Percentiles rank a stretch among this genome's conserved stretches.
Evolutionary conservation across 2,113 vertebrate species (phyloP).

Genomic region (Myiozetetes cayanensis): DNA sequence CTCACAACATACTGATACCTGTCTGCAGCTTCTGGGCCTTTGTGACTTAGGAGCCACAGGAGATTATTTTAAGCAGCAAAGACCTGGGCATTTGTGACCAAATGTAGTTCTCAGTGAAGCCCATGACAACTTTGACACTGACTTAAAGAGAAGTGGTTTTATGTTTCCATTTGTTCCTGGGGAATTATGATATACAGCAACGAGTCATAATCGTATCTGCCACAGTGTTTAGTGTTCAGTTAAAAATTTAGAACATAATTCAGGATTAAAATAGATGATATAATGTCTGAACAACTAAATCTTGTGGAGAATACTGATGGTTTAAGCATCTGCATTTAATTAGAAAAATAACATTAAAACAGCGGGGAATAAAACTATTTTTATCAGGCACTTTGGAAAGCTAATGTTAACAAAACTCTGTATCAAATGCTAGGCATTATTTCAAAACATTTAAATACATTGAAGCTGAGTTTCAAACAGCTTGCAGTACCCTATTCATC

Average conservation of each 20-base stretch:
- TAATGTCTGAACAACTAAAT: background rate
- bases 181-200: background rate
- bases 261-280: background rate
- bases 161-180: background rate
- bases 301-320: background rate
- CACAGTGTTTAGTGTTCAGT: background rate
- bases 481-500: conserved; percentile 34
- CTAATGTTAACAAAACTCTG: conserved; percentile 15
- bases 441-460: conserved; percentile 53
- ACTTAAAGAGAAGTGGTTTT: background rate
- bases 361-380: background rate
- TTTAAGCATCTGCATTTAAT: conserved; percentile 34
- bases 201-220: fast-evolving
- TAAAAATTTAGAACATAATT: background rate
- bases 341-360: background rate
- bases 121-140: background rate
- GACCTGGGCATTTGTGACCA: background rate
- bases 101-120: background rate
- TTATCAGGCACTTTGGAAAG: conserved; percentile 3
- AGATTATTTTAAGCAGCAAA: conserved; percentile 38
- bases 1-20: fast-evolving
- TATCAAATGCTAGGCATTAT: conserved; percentile 42
- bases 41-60: conserved; percentile 4
- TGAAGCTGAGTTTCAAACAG: conserved; percentile 30
- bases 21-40: background rate